Evolutionary conservation across 2,113 vertebrate species (phyloP), one percentile per base, ranked within the genome.

Genomic region (Aythya baeri): DNA sequence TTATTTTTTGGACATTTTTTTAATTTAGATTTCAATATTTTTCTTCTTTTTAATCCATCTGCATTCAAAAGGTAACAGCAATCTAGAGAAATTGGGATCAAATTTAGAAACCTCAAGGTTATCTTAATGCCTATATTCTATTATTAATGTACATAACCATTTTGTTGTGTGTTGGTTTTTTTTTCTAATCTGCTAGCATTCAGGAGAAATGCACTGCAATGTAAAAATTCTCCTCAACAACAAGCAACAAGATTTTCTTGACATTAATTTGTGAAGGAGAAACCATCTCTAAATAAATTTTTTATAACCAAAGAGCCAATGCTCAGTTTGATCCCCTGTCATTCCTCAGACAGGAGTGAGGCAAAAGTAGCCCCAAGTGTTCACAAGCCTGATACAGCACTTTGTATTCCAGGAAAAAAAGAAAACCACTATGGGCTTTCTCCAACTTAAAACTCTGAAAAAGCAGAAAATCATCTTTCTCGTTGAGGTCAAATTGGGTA

Each of bases 1-100:
- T 86, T 91, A n/a, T 63, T 84, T 81, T 92, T 66, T 36, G 68
- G 26, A 86, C 54, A 86, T 91, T 94, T 74, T 94, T 83, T 86
- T 50, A 68, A 83, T 87, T 83, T 55, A 43, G 5, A 77, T 92
- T 54, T 81, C 32, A 59, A 1, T 89, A 49, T 79, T 89, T 86
- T 41, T 87, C 32, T 58, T 76, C 25, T 2, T 54, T 95, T 86
- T 83, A 94, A 63, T 94, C 58, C 29, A 41, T 44, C 81, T 36
- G 32, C 6, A 38, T 77, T 57, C 36, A 83, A 93, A 89, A 95
- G 26, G 44, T 75, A 92, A 58, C 52, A 41, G 32, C 31, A 49
- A 58, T 50, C 23, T 70, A 77, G n/a, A 79, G 61, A 78, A 86
- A 86, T 71, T 63, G 55, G 41, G 20, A 75, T 52, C 38, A 96